Base-by-base conservation (phyloP, 1,140 invertebrate genomes). In the Magallana ariakensis region DNA sequence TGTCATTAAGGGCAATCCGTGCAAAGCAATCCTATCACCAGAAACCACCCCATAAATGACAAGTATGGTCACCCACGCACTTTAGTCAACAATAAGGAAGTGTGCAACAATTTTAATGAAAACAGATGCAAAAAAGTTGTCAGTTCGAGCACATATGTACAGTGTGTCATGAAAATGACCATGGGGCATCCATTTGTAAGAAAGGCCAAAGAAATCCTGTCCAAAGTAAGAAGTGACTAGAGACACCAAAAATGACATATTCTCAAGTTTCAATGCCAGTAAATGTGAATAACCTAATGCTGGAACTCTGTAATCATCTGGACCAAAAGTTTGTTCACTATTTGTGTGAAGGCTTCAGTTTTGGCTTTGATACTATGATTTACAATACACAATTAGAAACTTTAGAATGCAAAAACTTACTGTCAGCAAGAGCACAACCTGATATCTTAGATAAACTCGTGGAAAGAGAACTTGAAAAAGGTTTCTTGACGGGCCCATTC, bases 201-300 rank as follows among this genome's bases (percentile, higher is more conserved):
- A 83, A 83, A 83, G 9, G 10, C 22, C 9, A 19, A 56, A 56
- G 13, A 55, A 19, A 53, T 54, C 46, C 56, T 16, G 22, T 54
- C 4, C 13, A 54, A 46, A 55, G 22, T 26, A 19, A n/a, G 9
- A 60, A 19, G 26, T 13, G 57, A 22, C 55, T 22, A 60, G 13
- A 22, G 57, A 53, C 26, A 16, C 8, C 8, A 9, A 19, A 75
- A 75, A 19, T 11, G 11, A 75, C 13, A 54, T 88, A 11, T 57
- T 3, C 80, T 57, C 6, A 82, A 53, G 16, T 85, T 81, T 22
- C 56, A 88, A 57, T 16, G 84, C 53, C 62, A 80, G 1, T 86
- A 58, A 58, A 58, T 58, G 57, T 58, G 57, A 9, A 58, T 46
- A 46, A 46, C 33, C 33, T 46, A 46, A 46, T 46, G 33, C 33